Conservation (phyloP, 2,797 vertebrate genomes). For the Amphiprion clarkii region DNA sequence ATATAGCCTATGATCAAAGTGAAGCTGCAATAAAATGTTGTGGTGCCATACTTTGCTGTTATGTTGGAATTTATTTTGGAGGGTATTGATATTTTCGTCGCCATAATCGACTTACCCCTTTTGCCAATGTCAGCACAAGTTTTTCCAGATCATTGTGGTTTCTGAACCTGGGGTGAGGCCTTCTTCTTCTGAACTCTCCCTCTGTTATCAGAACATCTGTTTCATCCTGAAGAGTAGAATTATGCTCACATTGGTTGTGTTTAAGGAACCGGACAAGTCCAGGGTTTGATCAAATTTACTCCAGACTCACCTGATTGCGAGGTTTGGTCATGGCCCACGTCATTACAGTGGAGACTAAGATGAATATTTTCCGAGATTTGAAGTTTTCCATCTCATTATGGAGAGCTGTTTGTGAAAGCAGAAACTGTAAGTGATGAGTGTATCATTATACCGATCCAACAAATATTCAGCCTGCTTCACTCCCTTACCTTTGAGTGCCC, state of each 20-base stretch:
- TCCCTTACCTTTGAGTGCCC: conserved; percentile 83
- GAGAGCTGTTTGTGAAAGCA: conserved; percentile 81
- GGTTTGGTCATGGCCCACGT: conserved; percentile 91
- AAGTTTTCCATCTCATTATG: conserved; percentile 84
- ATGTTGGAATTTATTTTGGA: background rate
- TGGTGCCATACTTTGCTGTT: background rate
- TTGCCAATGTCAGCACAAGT: conserved; percentile 88
- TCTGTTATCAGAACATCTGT: conserved; percentile 86
- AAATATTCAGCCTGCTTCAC: background rate
- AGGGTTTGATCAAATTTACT: background rate
- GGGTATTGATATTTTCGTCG: background rate
- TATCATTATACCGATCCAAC: background rate
- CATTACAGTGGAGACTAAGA: conserved; percentile 94
- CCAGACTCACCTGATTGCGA: conserved; percentile 85
- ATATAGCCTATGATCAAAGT: background rate
- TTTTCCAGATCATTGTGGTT: conserved; percentile 90
- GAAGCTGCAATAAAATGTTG: background rate
- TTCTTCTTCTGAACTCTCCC: conserved; percentile 89
- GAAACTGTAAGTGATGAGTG: background rate
- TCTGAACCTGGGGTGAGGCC: conserved; percentile 87
- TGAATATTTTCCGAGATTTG: conserved; percentile 88
- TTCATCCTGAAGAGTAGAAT: conserved; percentile 83
- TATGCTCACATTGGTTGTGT: background rate
- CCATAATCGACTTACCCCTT: conserved; percentile 83
- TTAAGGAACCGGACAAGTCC: background rate